Evolutionary conservation across 2,888 invertebrate genomes (phyloP), one percentile per base, ranked within the genome.

Genomic region (Hirtodrosophila duncani): DNA sequence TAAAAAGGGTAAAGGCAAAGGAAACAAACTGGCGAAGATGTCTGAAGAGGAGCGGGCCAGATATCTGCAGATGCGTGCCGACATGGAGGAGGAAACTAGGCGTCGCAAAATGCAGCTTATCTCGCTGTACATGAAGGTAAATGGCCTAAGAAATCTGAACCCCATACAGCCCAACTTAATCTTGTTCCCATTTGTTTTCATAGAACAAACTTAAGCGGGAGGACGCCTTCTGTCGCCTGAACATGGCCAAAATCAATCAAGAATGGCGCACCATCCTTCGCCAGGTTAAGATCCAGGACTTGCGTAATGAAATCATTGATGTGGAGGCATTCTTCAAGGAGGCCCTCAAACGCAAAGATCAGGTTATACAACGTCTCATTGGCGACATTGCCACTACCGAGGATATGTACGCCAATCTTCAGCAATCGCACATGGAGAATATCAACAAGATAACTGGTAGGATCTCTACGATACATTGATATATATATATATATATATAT

Each of bases 181-280:
- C 5, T n/a, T 3, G 17, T 8, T 21, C 16, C 1, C 3, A 5
- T 9, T 87, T 2, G 0, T 2, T 16, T 10, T 29, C 87, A 16
- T 84, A 95, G 94, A 94, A 92, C 81, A 95, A 95, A 89, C 87
- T 95, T 4, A 93, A 92, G 84, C 92, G 91, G 60, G 95, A 95
- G 85, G 94, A 94, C 83, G 90, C 91, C 0, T 94, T 92, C 84
- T 90, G 92, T 2, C 90, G 94, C 36, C 87, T 93, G 37, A 95
- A 95, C 83, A 89, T 91, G 56, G 94, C 95, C 0, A 95, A 95
- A 88, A 91, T 95, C 41, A 94, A 95, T 81, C 94, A 94, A 86
- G 91, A 92, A 84, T 95, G 95, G 95, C 91, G 95, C 33, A 92
- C 91, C 56, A 90, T 93, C 51, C 86, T 95, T 43, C 89, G 95